Conservation (phyloP, 2,797 vertebrate genomes). For the Parauchenoglanis punctatus region DNA sequence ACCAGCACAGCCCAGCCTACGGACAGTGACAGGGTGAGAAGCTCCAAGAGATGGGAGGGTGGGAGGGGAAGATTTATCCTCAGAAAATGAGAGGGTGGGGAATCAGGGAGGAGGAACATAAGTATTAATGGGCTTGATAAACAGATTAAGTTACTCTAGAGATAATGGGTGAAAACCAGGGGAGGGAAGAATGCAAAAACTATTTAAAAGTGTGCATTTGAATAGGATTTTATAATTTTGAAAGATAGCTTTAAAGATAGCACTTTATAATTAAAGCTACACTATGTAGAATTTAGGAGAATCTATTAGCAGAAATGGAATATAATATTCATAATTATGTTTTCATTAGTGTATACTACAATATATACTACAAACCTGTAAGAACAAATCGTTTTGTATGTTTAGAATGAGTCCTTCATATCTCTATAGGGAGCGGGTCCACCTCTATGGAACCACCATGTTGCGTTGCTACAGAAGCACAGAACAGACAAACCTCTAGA, state of each 20-base stretch:
- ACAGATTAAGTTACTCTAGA: conserved; percentile 40
- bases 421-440: too few species aligned
- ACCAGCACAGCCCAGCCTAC: conserved; percentile 33
- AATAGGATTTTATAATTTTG: conserved; percentile 22
- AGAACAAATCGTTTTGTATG: too few species aligned
- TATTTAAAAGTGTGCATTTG: background rate
- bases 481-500: too few species aligned
- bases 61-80: conserved; percentile 43
- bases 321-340: too few species aligned
- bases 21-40: conserved; percentile 10
- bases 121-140: conserved; percentile 35
- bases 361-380: too few species aligned
- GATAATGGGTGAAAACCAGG: conserved; percentile 23
- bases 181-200: background rate
- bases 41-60: conserved; percentile 4
- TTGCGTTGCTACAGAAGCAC: too few species aligned
- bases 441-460: too few species aligned
- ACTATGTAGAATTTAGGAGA: too few species aligned
- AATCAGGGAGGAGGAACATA: background rate
- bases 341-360: too few species aligned
- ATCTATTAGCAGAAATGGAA: too few species aligned
- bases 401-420: too few species aligned
- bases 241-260: conserved; percentile 1
- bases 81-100: conserved; percentile 27
- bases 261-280: background rate